Base-by-base conservation (phyloP, 2,797 vertebrate species). In the Sebastes nivosus region DNA sequence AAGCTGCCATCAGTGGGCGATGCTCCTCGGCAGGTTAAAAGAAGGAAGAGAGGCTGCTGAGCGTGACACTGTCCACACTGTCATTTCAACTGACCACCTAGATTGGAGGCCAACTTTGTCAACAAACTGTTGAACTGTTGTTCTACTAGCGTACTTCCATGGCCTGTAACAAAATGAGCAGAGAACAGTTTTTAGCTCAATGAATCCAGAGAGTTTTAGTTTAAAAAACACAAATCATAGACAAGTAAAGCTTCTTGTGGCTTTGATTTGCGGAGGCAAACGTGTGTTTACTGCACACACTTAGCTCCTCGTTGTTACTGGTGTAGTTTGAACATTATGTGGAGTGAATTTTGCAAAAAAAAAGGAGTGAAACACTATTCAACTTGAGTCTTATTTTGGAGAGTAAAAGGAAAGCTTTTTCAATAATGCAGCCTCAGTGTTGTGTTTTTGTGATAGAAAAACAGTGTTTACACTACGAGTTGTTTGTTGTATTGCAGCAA, bases 401-500 rank as follows among this genome's bases (percentile, higher is more conserved):
- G 77, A 77, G 76, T 76, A 77, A 83, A 89, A 82, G 63, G 27
- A 87, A 86, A 80, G 73, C 72, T 66, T 80, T 89, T 81, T 87
- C 75, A 36, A 74, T 74, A 72, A 80, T 59, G 24, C 58, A 25
- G 69, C 70, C 87, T 85, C 67, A 58, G 70, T 25, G 70, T 81
- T 78, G 86, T 83, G 82, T 88, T 91, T 84, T 90, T 75, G 25
- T 85, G 82, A 92, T 61, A 65, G 81, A 87, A 81, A 88, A 80
- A 82, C 81, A 30, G 75, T 77, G 52, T 85, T 92, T 80, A 72
- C 81, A 79, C 85, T 77, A 54, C 59, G 75, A 90, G 88, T 90
- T 88, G 88, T 92, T 90, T 91, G 81, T 77, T 89, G 83, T 76
- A 88, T 89, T 81, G 72, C 68, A 69, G 60, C 79, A 89, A 90